Evolutionary conservation across 2,113 vertebrate species (phyloP).

Genomic region (Mola mola): DNA sequence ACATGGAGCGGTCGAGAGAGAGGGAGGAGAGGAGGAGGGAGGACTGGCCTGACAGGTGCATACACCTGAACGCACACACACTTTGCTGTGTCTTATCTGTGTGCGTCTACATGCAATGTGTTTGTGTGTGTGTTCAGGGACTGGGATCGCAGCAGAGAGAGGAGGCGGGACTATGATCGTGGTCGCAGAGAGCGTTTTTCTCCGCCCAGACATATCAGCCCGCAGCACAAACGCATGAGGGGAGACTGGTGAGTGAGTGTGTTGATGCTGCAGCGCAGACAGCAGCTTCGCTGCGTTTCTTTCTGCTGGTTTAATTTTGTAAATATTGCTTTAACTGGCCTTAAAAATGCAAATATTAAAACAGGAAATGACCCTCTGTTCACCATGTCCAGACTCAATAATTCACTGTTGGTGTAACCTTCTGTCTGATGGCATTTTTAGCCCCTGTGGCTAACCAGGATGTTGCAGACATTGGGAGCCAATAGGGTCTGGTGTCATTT

Average conservation of each 20-base stretch:
- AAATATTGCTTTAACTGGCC: no score
- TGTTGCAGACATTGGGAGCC: no score
- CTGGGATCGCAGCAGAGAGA: constrained; percentile 89
- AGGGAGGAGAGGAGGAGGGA: constrained; percentile 89
- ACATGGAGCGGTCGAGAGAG: constrained; percentile 90
- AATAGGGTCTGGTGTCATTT: no score
- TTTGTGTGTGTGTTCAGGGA: constrained; percentile 76
- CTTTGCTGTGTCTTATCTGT: neutral
- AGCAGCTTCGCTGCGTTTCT: neutral
- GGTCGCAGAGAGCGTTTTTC: constrained; percentile 89
- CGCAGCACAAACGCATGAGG: constrained; percentile 92
- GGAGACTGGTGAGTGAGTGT: constrained; percentile 87
- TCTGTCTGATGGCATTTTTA: no score
- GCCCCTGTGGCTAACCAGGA: no score
- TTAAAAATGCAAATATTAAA: no score
- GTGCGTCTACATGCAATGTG: neutral
- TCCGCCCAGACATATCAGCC: constrained; percentile 88
- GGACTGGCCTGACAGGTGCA: constrained; percentile 90
- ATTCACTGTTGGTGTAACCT: no score
- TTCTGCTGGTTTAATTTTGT: neutral
- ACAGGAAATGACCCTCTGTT: no score
- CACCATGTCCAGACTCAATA: no score
- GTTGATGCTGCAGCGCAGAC: neutral
- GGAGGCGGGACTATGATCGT: constrained; percentile 89
- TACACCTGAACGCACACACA: constrained; percentile 1